These are phyloP conservation scores for Pseudomyrmex dendroicus DNA, from an alignment of 1,140 invertebrate genomes.

Conservation along the genomic window DNA sequence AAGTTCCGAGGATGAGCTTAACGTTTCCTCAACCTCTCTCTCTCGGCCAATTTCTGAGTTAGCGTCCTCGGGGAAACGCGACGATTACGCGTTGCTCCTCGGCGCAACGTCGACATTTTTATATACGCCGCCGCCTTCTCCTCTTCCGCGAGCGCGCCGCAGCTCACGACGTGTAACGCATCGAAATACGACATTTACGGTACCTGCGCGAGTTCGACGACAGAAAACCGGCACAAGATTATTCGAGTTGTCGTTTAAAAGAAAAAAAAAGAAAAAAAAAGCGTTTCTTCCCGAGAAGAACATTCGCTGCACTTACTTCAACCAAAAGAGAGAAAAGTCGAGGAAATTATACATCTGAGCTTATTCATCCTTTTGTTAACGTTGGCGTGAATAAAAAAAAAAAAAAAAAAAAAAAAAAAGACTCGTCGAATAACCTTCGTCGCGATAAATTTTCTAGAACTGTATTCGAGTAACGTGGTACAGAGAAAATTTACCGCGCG, in stretches of 20 bases:
- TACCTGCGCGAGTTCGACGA: not conserved
- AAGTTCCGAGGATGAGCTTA: slow-evolving; percentile 55
- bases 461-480: not conserved
- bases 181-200: slow-evolving; percentile 20
- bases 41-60: slow-evolving; percentile 39
- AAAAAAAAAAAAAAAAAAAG: not conserved
- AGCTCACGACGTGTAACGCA: slow-evolving; percentile 4
- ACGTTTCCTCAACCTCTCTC: not conserved
- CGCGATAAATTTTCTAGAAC: slow-evolving; percentile 4
- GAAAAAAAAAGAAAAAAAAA: not conserved
- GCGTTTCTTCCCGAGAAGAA: not conserved
- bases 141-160: not conserved
- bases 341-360: no score
- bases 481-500: not conserved
- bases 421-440: not conserved
- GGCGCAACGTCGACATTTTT: slow-evolving; percentile 34
- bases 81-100: slow-evolving; percentile 41
- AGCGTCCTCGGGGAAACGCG: slow-evolving; percentile 27
- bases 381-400: no score
- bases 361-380: no score
- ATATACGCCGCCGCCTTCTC: no score
- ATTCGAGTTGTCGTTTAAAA: not conserved
- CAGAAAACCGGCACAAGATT: not conserved
- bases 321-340: no score
- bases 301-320: no score